Percentiles rank a stretch among this genome's conserved stretches.
Conservation (phyloP, 2,888 invertebrate species). For the Spisula subtruncata region DNA sequence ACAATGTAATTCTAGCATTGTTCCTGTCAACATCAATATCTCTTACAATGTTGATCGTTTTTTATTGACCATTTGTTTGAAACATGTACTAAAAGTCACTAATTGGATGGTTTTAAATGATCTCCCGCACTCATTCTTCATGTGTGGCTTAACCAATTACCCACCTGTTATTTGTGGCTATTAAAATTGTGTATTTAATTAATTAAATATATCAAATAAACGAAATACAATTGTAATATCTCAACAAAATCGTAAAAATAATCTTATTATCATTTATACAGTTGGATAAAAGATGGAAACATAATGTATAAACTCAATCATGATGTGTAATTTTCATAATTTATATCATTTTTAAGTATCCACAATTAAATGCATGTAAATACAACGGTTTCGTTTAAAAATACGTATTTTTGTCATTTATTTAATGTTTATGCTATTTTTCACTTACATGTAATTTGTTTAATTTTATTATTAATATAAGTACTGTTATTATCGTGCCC, state of each 20-base stretch:
- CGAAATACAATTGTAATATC: not conserved
- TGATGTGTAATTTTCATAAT: not conserved
- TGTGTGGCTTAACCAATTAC: too few species aligned
- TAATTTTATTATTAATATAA: not conserved
- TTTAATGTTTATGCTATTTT: not conserved
- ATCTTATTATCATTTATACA: not conserved
- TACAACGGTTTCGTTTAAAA: not conserved
- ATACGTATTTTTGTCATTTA: not conserved
- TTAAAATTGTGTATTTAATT: too few species aligned
- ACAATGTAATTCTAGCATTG: too few species aligned
- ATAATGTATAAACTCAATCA: not conserved
- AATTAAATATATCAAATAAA: not conserved
- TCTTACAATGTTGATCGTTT: too few species aligned
- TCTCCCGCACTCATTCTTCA: too few species aligned
- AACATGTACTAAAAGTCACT: too few species aligned
- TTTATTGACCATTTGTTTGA: too few species aligned
- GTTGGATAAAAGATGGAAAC: not conserved
- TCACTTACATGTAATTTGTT: not conserved
- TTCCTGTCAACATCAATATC: too few species aligned
- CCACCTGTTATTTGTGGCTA: too few species aligned
- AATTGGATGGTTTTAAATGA: too few species aligned
- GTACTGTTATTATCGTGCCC: not conserved
- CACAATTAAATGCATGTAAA: not conserved
- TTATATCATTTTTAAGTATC: constrained; percentile 13
- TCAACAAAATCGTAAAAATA: not conserved